Conservation (phyloP, 2,888 invertebrate species). For the Sepioteuthis lessoniana region DNA sequence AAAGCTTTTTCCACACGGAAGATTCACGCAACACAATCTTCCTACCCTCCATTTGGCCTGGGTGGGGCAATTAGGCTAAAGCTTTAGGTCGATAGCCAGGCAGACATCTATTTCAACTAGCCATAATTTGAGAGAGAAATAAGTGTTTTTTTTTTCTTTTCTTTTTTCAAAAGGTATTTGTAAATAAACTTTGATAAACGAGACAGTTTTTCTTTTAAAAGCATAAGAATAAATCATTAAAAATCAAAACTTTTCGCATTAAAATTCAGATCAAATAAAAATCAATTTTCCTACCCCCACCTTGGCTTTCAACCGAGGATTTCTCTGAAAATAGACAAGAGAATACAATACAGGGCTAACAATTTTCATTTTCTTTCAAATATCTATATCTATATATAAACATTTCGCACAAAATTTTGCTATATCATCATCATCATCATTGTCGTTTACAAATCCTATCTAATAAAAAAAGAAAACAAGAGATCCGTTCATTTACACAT, state of each 20-base stretch:
- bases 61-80: no score
- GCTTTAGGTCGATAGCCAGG: no score
- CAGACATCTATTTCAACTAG: no score
- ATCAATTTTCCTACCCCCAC: not conserved
- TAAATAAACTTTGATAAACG: no score
- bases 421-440: not conserved
- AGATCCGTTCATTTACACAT: not conserved
- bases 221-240: not conserved
- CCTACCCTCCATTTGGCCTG: no score
- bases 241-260: not conserved
- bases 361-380: not conserved
- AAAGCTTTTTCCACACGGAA: no score
- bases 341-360: not conserved
- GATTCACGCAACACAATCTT: no score
- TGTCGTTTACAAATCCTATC: not conserved
- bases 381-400: not conserved
- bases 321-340: slow-evolving; percentile 23
- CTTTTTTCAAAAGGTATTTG: no score
- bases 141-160: no score
- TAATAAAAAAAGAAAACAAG: not conserved
- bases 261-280: not conserved
- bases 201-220: not conserved
- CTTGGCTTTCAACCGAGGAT: slow-evolving; percentile 21
- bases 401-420: not conserved
- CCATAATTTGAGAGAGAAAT: no score